Evolutionary conservation across 2,797 vertebrate species (phyloP), one percentile per base, ranked within the genome.

Genomic region (Podargus strigoides): DNA sequence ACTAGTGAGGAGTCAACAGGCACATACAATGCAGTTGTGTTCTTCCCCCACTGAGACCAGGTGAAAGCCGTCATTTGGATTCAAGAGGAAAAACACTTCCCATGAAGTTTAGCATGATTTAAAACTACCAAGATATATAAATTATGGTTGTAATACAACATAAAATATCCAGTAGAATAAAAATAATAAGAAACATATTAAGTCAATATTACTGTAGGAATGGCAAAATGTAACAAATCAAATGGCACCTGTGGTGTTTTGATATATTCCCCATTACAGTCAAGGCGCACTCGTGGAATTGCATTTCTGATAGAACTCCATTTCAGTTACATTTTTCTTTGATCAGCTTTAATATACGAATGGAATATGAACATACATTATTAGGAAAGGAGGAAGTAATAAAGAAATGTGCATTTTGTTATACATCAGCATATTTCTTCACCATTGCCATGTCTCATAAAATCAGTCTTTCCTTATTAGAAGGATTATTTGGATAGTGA

Each of bases 151-250:
- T 84, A 78, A 53, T 72, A 5, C 16, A 39, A 27, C 30, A 32
- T 63, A 53, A 83, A 87, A 77, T 70, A 62, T 47, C 28, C 5
- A 47, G 11, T 39, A 58, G 30, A 92, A 64, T 6, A 10, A 68
- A 92, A 85, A 64, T 76, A 67, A 17, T 62, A 53, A 62, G 52
- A 55, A 84, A 28, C 12, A 14, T 41, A 63, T 9, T 47, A 81
- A 72, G 46, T 77, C 66, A 85, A 5, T 68, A 70, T 68, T 79
- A 32, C 5, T 58, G 60, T 68, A 74, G 58, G 22, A 91, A 68
- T 70, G 34, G 36, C 37, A 92, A 87, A 92, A 67, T 53, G 46
- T 91, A 94, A 73, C 42, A 76, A 92, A 77, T 77, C 47, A 63
- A 74, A 64, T 72, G 11, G 15, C 37, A 64, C 27, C 37, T 3